Evolutionary conservation across 2,888 invertebrate species (phyloP).

Genomic region (Nebria brevicollis): DNA sequence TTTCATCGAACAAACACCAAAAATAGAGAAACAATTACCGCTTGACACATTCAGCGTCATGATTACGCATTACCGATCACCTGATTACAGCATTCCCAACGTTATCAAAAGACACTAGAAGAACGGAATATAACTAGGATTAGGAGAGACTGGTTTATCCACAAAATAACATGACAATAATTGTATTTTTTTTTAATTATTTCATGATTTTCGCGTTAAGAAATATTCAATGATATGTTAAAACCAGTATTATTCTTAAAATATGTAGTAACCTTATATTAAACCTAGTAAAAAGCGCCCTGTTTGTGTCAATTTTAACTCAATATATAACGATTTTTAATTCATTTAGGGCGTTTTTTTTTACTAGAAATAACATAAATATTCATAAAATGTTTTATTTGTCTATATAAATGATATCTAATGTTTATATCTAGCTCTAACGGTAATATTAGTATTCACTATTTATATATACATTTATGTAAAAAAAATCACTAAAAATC

Average conservation of each 20-base stretch:
- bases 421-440: constrained; percentile 16
- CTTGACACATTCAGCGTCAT: too few relatives aligned
- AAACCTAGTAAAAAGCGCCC: background rate
- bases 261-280: background rate
- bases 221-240: constrained; percentile 26
- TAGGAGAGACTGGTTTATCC: background rate
- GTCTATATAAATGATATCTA: constrained; percentile 23
- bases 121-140: background rate
- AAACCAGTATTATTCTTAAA: constrained; percentile 19
- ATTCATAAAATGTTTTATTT: background rate
- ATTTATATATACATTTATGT: constrained; percentile 24
- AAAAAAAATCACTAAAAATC: constrained; percentile 9
- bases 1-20: too few relatives aligned
- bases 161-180: background rate
- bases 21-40: too few relatives aligned
- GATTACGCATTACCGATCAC: too few relatives aligned
- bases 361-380: background rate
- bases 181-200: constrained; percentile 8
- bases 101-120: background rate
- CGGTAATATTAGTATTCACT: background rate
- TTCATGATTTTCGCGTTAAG: constrained; percentile 22
- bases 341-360: background rate
- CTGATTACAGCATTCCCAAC: background rate
- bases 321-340: background rate
- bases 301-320: background rate